phyloP scores from a whole-genome alignment of 2,113 vertebrate species.

The Trogon surrucura region DNA sequence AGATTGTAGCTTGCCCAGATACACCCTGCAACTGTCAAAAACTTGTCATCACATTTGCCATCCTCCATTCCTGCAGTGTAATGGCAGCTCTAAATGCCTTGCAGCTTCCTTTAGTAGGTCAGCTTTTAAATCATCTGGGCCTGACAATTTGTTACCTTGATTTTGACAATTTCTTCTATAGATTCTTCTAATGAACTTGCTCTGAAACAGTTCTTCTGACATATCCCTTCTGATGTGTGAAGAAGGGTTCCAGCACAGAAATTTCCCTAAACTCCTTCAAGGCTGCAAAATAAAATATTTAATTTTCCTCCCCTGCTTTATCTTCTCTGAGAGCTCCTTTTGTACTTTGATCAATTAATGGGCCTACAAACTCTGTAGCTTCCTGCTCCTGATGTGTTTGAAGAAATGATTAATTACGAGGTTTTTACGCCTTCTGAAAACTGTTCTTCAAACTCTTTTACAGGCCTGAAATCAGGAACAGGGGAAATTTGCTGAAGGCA shows the following conservation, averaged over 20 bases:
- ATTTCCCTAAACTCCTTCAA: constrained; percentile 33
- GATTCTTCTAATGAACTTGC: constrained; percentile 12
- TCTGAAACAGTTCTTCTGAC: not conserved
- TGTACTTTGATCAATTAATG: constrained; percentile 56
- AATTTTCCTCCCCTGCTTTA: constrained; percentile 37
- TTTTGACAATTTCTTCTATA: constrained; percentile 34
- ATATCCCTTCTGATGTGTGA: not conserved
- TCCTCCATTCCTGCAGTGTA: not conserved
- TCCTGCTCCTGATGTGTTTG: constrained; percentile 30
- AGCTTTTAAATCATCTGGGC: not conserved
- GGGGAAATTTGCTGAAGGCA: not conserved
- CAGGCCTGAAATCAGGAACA: not conserved
- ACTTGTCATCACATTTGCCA: not conserved
- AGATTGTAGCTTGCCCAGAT: not conserved
- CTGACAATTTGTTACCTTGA: constrained; percentile 3
- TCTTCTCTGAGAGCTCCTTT: constrained; percentile 37
- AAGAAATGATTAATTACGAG: constrained; percentile 56
- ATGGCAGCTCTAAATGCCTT: not conserved
- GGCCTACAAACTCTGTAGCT: constrained; percentile 28
- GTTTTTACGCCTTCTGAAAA: not conserved
- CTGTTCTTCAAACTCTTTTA: constrained; percentile 31
- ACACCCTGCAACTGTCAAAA: not conserved
- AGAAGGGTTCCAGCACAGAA: constrained; percentile 15
- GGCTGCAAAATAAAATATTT: not conserved
- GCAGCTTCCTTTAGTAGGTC: constrained; percentile 27